Evolutionary conservation across 2,113 vertebrate genomes (phyloP), one percentile per base, ranked within the genome.

Genomic region (Plecturocebus donacophilus): DNA sequence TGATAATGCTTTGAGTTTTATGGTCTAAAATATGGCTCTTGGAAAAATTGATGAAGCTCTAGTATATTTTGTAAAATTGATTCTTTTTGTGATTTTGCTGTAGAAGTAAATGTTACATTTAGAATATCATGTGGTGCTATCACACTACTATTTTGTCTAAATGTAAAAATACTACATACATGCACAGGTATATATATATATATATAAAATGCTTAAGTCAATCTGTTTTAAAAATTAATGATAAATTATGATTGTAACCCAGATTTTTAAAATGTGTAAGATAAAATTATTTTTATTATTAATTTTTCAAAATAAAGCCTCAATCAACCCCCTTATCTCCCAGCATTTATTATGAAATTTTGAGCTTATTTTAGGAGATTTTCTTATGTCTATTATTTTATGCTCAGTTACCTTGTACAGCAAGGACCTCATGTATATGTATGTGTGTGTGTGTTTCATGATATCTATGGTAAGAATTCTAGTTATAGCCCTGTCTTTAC

Each of bases 251-350:
- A 71, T 40, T 77, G 12, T 73, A 77, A 40, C 12, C 3, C 5
- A 54, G 38, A 76, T 54, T 80, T 68, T 81, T 12, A 54, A 89
- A 92, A 19, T 80, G 0, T 61, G 0, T 68, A 23, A 32, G 19
- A 82, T 68, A 90, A 95, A 95, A 58, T 87, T 91, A 83, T 16
- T 82, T 92, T 32, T 23, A 73, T 56, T 49, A 20, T 54, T 77
- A 64, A 25, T 83, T 91, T 87, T 79, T 84, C 12, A 81, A 35
- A 25, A 79, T 77, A 86, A 89, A 68, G 8, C 21, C 3, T 61
- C 19, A 83, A 1, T 76, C 71, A 81, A 83, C 52, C 9, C 9
- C 3, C 6, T 13, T 40, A n/a, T 8, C 19, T 47, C 49, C 32
- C 13, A 64, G 9, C 19, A 82, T 56, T 64, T 20, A 32, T 3